phyloP scores from a whole-genome alignment of 1,140 invertebrate species.

The Drosophila simulans region DNA sequence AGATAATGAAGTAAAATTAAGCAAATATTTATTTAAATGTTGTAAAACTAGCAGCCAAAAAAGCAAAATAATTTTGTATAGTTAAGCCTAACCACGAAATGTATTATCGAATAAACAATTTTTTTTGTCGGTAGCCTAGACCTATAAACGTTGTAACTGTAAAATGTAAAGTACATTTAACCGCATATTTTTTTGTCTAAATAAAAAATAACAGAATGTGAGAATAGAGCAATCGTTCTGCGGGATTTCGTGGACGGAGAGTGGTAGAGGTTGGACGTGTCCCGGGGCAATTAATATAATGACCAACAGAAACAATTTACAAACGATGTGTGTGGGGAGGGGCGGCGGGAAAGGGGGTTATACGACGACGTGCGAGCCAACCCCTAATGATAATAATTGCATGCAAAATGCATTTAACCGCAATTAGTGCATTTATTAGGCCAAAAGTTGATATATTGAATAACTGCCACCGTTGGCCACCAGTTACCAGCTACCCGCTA shows the following conservation, averaged over 20 bases:
- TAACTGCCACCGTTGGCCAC: slow-evolving; percentile 59
- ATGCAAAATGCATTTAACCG: slow-evolving; percentile 84
- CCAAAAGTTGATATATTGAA: slow-evolving; percentile 80
- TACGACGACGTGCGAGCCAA: slow-evolving; percentile 65
- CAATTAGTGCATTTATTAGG: slow-evolving; percentile 84
- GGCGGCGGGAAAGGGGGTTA: slow-evolving; percentile 1
- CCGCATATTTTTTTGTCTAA: slow-evolving; percentile 66
- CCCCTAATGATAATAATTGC: slow-evolving; percentile 84
- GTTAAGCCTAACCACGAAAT: slow-evolving; percentile 63
- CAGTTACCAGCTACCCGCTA: slow-evolving; percentile 21
- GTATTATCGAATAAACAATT: slow-evolving; percentile 53
- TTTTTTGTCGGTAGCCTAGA: slow-evolving; percentile 34
- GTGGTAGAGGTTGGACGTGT: slow-evolving; percentile 4
- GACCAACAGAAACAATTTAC: slow-evolving; percentile 60
- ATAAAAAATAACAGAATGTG: slow-evolving; percentile 48
- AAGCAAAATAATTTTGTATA: slow-evolving; percentile 37
- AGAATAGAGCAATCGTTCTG: slow-evolving; percentile 25
- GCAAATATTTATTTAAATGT: slow-evolving; percentile 69
- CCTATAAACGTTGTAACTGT: slow-evolving; percentile 34
- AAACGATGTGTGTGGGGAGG: slow-evolving; percentile 17
- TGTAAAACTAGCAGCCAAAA: slow-evolving; percentile 78
- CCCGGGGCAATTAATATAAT: slow-evolving; percentile 58
- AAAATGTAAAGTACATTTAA: slow-evolving; percentile 30
- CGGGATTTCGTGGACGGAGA: not conserved
- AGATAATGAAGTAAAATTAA: slow-evolving; percentile 4